Evolutionary conservation across 30 jellyfish, hydroid and myxozoan species (phyloP), one percentile per base, ranked within the genome.

Genomic region (Nemopilema nomurai): DNA sequence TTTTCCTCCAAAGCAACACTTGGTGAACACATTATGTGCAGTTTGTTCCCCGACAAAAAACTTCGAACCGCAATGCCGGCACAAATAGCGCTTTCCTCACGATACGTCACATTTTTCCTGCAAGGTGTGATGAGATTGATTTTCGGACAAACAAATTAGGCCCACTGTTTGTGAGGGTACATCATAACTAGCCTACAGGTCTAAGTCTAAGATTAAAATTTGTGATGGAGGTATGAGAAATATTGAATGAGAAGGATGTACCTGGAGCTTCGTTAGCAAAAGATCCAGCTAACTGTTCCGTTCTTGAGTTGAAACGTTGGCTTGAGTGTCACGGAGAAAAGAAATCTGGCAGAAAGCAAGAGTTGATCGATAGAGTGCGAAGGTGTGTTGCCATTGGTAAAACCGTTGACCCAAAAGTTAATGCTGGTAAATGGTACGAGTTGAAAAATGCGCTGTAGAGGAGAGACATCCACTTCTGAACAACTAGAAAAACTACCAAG

Each of bases 341-440:
- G 62, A 52, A 51, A 66, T 21, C 80, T 28, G 92, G 92, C 62
- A 83, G 29, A 33, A 85, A 75, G 65, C 83, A 75, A 33, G 94
- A 73, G 29, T 51, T 85, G 64, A 67, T 85, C 33, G 66, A 33
- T 65, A 51, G 83, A 24, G 94, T 85, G 23, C 28, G 85, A 65
- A 90, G 89, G 63, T 49, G 63, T n/a, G 19, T 86, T 50, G 25
- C 80, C 18, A 67, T 86, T 24, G 71, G 68, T 30, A 64, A 57
- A 67, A 33, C 80, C 16, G 81, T 77, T 51, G 90, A 86, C 81
- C 85, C 91, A 19, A 86, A 77, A 66, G 71, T 78, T 23, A 86
- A 86, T 33, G 91, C 70, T 27, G 95, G 91, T 28, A 74, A 77
- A 57, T 76, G 90, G 95, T 66, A 86, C 76, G 90, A 75, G 24